Base-by-base conservation (phyloP, 2,113 vertebrate species). In the Hemicordylus capensis region DNA sequence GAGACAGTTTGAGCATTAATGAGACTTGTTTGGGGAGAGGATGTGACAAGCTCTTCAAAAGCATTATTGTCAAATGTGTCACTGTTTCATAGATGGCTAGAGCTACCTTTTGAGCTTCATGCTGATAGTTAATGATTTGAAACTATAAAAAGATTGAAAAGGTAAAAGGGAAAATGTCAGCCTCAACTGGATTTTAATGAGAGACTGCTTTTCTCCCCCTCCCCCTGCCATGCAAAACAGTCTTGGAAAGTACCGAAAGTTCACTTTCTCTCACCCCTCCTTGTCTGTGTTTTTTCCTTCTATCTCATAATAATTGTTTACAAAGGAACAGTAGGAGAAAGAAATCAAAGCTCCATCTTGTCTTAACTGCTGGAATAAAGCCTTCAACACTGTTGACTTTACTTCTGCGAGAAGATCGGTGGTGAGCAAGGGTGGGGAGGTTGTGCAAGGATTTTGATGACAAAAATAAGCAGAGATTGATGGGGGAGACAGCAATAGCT, bases 51-150 rank as follows among this genome's bases (percentile, higher is more conserved):
- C 93, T 95, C 95, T 96, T 97, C 96, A 97, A 96, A 97, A 95
- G 95, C 95, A 96, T 97, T 96, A 97, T 97, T 97, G 96, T 96
- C 94, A 96, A 96, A 96, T 95, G 95, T 96, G 96, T 96, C 96
- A 97, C 96, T 90, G 90, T 96, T 95, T 94, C 95, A 94, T 95
- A 96, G 96, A 94, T 61, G 94, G 96, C 92, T 93, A 94, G 92
- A 80, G 34, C 94, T 96, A 97, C 96, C 94, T 96, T 85, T 97
- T 96, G 93, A 96, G 96, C 90, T 94, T 96, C 96, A 96, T 0
- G 94, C 96, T 97, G 96, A 96, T 97, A 95, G 95, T 93, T 97
- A 97, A 97, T 97, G 95, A 96, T 96, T 95, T 94, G 91, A 96
- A 96, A 95, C 95, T 95, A 95, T 96, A 96, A 96, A 97, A 97